Base-by-base conservation (phyloP, 2,797 vertebrate genomes). In the Coracias cyanogaster region DNA sequence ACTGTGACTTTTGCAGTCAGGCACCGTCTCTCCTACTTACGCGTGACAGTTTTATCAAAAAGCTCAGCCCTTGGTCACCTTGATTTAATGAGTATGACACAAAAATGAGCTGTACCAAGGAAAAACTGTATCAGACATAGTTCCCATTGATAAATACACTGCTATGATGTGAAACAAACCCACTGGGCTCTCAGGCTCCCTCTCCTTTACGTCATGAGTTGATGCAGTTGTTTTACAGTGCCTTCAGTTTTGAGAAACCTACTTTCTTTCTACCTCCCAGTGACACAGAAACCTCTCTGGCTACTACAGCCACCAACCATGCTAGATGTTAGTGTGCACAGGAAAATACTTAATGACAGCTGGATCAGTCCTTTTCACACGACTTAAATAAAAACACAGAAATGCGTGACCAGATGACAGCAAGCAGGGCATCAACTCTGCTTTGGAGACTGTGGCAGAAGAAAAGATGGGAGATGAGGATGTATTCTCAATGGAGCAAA, bases 51-150 rank as follows among this genome's bases (percentile, higher is more conserved):
- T 90, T 45, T 71, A 41, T 31, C n/a, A 82, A 54, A 60, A 51
- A 43, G n/a, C 10, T 69, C 73, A 87, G 74, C 41, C 45, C 24
- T 37, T 17, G 20, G 67, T 48, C 48, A 64, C 48, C 55, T 66
- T 66, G 25, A 67, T 85, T 79, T 70, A 85, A 90, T 10, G 31
- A 73, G 6, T 20, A 21, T 33, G 70, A 89, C 61, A 93, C 6
- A 89, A 80, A 95, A 93, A 89, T 49, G 52, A 97, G 48, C 26
- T 81, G 35, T 31, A 86, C 35, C n/a, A 82, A 61, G 18, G 52
- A 61, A 76, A 83, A 86, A 54, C 57, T 2, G 5, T 26, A 64
- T 60, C 46, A 74, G 45, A 80, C 31, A 10, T 39, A 66, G 51
- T 85, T 93, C 39, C 37, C 15, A 48, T 61, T 67, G 90, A 66